Base-by-base conservation (phyloP, 2,113 vertebrate genomes). In the Anhinga rufa region DNA sequence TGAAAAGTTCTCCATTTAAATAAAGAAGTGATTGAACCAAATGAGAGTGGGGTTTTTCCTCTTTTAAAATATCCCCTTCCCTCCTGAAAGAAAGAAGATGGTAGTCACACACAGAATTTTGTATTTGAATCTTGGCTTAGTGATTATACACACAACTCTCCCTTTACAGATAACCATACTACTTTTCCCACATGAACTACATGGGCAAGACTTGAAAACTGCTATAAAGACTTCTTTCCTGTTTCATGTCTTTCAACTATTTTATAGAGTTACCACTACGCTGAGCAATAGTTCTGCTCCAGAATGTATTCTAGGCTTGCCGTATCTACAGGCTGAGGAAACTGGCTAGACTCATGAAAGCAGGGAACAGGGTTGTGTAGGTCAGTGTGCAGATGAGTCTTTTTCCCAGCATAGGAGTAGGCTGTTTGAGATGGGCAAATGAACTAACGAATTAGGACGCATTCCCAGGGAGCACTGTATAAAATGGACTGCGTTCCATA, bases 251-350 rank as follows among this genome's bases (percentile, higher is more conserved):
- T 76, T 83, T 54, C 22, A 69, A 12, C 49, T 71, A 22, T 61
- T 90, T 48, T 40, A 40, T 40, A 21, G n/a, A 44, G 21, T 38
- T 49, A 34, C 29, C 4, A 2, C 6, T 62, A 18, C 0, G 0
- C 46, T 76, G 46, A 65, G 24, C 24, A 40, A 61, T 40, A 79
- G 9, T 44, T 88, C 34, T 74, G 19, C 42, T 88, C 16, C 55
- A 62, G 58, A 49, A 64, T n/a, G 28, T 68, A 10, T 38, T 15
- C 29, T 57, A 75, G n/a, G 8, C 61, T 79, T 70, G 34, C 36
- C 9, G 0, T 36, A 49, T 36, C 32, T 78, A 25, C 28, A 55
- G 40, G 25, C 58, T 60, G 34, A 60, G 52, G 21, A 72, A 78
- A 40, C 9, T 36, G 31, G 14, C 20, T 42, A 32, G 44, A 64